Percentiles rank a stretch among this genome's conserved stretches.
phyloP scores from a whole-genome alignment of 1,140 invertebrate species.

The Heliothis subflexa region DNA sequence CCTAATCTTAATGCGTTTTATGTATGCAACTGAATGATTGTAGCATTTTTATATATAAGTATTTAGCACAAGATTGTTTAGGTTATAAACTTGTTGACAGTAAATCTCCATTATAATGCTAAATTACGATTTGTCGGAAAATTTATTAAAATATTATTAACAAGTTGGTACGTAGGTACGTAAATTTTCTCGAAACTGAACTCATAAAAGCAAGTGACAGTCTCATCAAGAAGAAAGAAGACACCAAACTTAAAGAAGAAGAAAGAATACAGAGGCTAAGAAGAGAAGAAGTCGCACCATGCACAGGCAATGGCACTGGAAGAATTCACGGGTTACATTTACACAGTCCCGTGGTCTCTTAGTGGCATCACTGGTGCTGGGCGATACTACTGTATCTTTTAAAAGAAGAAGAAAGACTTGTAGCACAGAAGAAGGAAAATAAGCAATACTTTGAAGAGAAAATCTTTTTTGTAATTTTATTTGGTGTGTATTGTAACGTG shows the following conservation, averaged over 20 bases:
- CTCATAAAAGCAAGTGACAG: neutral
- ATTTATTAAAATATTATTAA: no score
- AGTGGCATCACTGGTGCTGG: constrained; percentile 85
- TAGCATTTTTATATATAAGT: no score
- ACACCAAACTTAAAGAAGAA: constrained; percentile 37
- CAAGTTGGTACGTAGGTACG: no score
- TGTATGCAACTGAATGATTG: neutral
- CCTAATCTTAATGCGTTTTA: neutral
- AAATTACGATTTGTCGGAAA: no score
- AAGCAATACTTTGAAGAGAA: neutral
- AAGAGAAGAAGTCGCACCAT: constrained; percentile 74
- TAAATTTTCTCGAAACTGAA: no score
- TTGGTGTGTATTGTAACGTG: no score
- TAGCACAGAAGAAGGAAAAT: neutral
- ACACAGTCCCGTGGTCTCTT: constrained; percentile 82
- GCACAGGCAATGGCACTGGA: constrained; percentile 86
- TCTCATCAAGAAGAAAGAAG: neutral
- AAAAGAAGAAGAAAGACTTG: constrained; percentile 1
- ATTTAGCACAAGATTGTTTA: no score
- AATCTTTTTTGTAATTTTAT: no score
- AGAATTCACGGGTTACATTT: constrained; percentile 84
- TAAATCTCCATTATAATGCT: no score
- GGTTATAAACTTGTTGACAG: no score
- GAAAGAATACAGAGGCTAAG: constrained; percentile 45
- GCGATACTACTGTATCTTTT: constrained; percentile 63